Conservation (phyloP, 2,797 vertebrate genomes). For the Cephalopachus bancanus region DNA sequence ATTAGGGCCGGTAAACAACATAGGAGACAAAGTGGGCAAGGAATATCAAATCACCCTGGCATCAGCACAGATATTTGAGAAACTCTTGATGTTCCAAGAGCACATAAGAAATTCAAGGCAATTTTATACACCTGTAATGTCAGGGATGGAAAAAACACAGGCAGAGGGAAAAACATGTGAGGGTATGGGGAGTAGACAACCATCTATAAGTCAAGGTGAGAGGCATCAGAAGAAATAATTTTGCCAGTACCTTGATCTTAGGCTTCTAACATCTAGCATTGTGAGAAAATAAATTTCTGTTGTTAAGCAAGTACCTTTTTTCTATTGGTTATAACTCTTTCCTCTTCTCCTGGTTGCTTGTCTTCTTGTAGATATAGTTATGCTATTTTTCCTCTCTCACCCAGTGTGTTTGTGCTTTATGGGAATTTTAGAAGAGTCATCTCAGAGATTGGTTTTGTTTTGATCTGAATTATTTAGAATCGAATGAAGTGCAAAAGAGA, state of each 20-base stretch:
- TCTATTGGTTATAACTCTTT: not conserved
- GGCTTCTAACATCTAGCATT: not conserved
- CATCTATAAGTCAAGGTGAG: not conserved
- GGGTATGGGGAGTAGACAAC: not conserved
- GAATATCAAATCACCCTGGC: not conserved
- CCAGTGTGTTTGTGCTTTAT: not conserved
- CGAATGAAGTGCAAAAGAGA: not conserved
- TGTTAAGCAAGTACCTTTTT: not conserved
- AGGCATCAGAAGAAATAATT: not conserved
- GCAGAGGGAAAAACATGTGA: not conserved
- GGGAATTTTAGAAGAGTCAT: not conserved
- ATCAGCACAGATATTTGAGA: not conserved
- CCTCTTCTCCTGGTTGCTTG: not conserved
- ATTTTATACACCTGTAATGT: not conserved
- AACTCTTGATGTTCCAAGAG: not conserved
- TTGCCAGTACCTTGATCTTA: not conserved
- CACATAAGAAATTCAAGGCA: not conserved
- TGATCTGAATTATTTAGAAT: not conserved
- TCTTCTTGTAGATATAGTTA: not conserved
- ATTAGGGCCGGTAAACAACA: not conserved
- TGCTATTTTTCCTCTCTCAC: not conserved
- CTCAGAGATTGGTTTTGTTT: not conserved
- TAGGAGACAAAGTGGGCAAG: not conserved
- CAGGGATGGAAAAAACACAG: not conserved
- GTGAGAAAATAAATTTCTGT: not conserved